Evolutionary conservation across 2,113 vertebrate species (phyloP).

Genomic region (Diglossa brunneiventris): DNA sequence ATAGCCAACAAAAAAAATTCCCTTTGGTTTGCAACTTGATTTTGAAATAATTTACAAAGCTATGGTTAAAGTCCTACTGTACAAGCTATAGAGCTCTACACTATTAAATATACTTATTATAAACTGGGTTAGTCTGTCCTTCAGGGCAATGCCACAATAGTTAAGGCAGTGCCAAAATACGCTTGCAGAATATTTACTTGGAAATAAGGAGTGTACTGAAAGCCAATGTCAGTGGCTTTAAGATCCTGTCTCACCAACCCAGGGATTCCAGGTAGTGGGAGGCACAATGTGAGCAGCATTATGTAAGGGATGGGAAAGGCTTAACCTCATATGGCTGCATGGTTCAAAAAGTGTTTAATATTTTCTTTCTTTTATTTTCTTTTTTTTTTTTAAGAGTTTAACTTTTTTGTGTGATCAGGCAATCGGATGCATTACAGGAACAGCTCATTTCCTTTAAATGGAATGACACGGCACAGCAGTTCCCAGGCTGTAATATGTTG

Average conservation of each 20-base stretch:
- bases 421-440: background rate
- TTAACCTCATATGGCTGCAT: background rate
- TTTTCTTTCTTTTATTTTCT: too few relatives aligned
- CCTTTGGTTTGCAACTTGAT: background rate
- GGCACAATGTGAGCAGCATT: background rate
- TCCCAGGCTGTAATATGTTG: conserved; percentile 41
- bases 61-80: conserved; percentile 24
- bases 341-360: background rate
- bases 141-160: conserved; percentile 51
- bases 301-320: background rate
- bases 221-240: conserved; percentile 6
- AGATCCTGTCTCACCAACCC: background rate
- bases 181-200: conserved; percentile 49
- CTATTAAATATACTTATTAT: conserved; percentile 27
- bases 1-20: background rate
- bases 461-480: conserved; percentile 35
- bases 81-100: background rate
- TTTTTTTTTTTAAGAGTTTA: background rate
- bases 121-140: conserved; percentile 61
- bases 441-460: conserved; percentile 8
- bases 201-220: conserved; percentile 18
- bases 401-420: background rate
- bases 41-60: conserved; percentile 51
- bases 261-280: background rate
- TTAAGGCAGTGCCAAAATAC: conserved; percentile 29